Base-by-base conservation (phyloP, 1,140 invertebrate genomes). In the Zaprionus ornatus region DNA sequence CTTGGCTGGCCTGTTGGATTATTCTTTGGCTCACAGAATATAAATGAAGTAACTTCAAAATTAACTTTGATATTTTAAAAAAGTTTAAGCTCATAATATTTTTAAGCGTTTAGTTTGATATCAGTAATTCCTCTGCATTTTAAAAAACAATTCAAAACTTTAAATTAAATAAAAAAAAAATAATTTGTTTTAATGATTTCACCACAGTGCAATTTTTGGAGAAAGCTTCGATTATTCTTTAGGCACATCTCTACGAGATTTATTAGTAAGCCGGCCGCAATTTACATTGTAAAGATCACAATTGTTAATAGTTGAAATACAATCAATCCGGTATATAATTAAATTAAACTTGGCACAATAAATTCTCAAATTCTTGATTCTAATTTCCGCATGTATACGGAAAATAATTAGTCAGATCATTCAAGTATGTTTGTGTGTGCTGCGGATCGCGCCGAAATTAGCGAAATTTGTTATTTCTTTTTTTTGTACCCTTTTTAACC, bases 331-430 rank as follows among this genome's bases (percentile, higher is more conserved):
- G 15, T 70, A 54, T 62, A 52, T 56, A 15, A 29, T 70, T 54
- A 19, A 76, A 76, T 72, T 61, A 57, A 66, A 77, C 70, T 77
- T 77, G 74, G 74, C 74, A 77, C 59, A 73, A 70, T 66, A 32
- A 32, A 52, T 70, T 25, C n/a, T n/a, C 21, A 23, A 50, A 65
- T 61, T 23, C 50, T 73, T 62, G 19, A 15, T 42, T 69, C 66
- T 25, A 79, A 71, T 78, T 86, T 82, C 82, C 83, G 83, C 68
- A 59, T 73, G 15, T 62, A 59, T 73, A 17, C 23, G 57, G 10
- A 32, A 32, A 64, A 40, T 29, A 71, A 73, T 68, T 65, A 67
- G 32, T 60, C 52, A 23, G 19, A 45, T 21, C 29, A 21, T 48
- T 57, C 29, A 5, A 32, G 32, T 56, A 40, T 45, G n/a, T 37